A percentile compares a stretch with the other conserved stretches of the same genome.
phyloP scores from a whole-genome alignment of 1,140 invertebrate genomes.

The Pectinophora gossypiella region DNA sequence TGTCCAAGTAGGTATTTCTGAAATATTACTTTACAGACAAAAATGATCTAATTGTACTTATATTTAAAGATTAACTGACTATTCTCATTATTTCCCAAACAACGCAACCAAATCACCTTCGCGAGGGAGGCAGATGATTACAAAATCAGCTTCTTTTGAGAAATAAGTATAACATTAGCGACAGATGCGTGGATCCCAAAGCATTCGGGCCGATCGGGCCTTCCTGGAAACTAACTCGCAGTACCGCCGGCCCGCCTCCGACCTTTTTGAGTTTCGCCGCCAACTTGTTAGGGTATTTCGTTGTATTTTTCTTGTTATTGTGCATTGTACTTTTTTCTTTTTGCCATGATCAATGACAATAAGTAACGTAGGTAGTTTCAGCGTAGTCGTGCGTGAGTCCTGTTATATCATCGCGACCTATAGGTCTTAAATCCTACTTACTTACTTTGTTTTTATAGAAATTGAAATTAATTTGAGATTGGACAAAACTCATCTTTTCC shows the following conservation, averaged over 20 bases:
- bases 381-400: too few species aligned
- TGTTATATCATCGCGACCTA: too few species aligned
- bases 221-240: slow-evolving; percentile 50
- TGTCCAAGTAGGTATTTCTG: too few species aligned
- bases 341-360: not conserved
- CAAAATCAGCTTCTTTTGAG: slow-evolving; percentile 31
- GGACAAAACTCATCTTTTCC: not conserved
- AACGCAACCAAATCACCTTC: too few species aligned
- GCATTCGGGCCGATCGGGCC: slow-evolving; percentile 42
- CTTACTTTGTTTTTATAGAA: too few species aligned
- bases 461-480: too few species aligned
- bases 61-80: too few species aligned
- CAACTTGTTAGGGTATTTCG: slow-evolving; percentile 32
- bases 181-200: slow-evolving; percentile 57
- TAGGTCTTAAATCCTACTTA: too few species aligned
- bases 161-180: slow-evolving; percentile 56
- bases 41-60: too few species aligned
- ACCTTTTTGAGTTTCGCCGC: slow-evolving; percentile 57
- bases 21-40: too few species aligned
- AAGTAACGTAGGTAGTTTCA: not conserved
- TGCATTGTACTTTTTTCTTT: slow-evolving; percentile 25
- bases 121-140: slow-evolving; percentile 3
- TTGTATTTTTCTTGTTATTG: slow-evolving; percentile 35
- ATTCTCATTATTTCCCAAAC: too few species aligned
- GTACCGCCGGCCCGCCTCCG: slow-evolving; percentile 36